These are phyloP conservation scores for Cyclura pinguis DNA, from an alignment of 2,797 vertebrate genomes.

Conservation along the genomic window DNA sequence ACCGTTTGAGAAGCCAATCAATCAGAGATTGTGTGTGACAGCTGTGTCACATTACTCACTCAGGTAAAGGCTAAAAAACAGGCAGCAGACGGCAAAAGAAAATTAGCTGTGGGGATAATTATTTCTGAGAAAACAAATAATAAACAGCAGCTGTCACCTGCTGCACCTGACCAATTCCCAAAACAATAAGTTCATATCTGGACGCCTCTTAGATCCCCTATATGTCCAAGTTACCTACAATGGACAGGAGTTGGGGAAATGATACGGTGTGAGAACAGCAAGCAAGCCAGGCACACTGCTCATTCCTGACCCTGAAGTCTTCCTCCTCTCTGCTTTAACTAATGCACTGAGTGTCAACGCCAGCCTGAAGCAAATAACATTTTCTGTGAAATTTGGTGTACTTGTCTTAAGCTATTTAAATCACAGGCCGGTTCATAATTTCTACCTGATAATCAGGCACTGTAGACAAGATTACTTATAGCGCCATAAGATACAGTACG, in stretches of 20 bases:
- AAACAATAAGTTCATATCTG: neutral
- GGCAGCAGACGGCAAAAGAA: slow-evolving; percentile 28
- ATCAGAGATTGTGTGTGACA: neutral
- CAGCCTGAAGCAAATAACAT: neutral
- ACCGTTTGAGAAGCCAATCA: neutral
- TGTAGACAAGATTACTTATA: neutral
- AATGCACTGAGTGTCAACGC: neutral
- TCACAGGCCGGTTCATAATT: neutral
- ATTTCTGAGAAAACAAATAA: neutral
- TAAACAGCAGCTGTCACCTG: neutral
- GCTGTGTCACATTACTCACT: neutral
- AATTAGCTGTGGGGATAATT: slow-evolving; percentile 39
- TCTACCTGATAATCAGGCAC: neutral
- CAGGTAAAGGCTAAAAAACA: slow-evolving; percentile 6
- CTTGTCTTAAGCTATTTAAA: neutral
- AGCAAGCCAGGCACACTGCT: neutral
- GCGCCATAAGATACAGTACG: neutral
- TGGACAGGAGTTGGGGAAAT: neutral
- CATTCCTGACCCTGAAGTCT: neutral
- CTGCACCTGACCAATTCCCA: neutral
- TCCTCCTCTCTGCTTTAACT: no score
- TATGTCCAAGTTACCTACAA: slow-evolving; percentile 1
- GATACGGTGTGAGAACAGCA: neutral
- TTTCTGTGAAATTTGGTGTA: neutral
- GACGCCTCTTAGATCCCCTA: neutral